Evolutionary conservation across 1,140 invertebrate genomes (phyloP), one percentile per base, ranked within the genome.

Genomic region (Habropoda laboriosa): DNA sequence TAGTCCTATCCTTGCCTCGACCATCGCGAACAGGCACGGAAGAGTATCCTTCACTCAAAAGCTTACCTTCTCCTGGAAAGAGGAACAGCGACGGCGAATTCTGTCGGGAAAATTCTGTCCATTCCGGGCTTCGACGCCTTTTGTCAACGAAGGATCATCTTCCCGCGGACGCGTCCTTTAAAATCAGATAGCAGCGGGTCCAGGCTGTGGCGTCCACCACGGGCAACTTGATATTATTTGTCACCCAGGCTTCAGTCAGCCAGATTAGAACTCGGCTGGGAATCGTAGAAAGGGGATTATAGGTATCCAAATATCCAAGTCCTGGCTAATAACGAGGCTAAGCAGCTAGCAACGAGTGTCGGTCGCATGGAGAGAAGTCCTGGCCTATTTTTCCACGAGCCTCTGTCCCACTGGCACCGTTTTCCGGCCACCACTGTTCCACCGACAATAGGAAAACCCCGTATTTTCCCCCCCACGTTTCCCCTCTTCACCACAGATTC

Each of bases 231-330:
- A 90, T 89, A 91, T 88, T 89, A 89, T 90, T 91, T 88, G 87
- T 86, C 87, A 90, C 85, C 81, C 79, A n/a, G n/a, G n/a, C n/a
- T 51, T 86, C 79, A 83, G 86, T 89, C 86, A 90, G 86, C 78
- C 85, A 88, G 87, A 88, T 91, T 85, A 86, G 76, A n/a, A 83
- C 55, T 66, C 58, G 47, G 58, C 55, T n/a, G n/a, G 71, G 73
- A 83, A 79, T 87, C 79, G 83, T 70, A 87, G 82, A 89, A 89
- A 89, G 60, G 87, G 84, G 89, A 91, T 91, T 91, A 91, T 84
- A 61, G 27, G 87, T 90, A 90, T 91, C 89, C 89, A 91, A 91
- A 91, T 91, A 91, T 91, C 89, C 87, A 88, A 90, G 85, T 87
- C 85, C 67, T 40, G 42, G 64, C 47, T 81, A 77, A 88, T 90